Percentiles rank a stretch among this genome's conserved stretches.
phyloP scores from a whole-genome alignment of 2,113 vertebrate genomes.

The Prunella fulvescens region DNA sequence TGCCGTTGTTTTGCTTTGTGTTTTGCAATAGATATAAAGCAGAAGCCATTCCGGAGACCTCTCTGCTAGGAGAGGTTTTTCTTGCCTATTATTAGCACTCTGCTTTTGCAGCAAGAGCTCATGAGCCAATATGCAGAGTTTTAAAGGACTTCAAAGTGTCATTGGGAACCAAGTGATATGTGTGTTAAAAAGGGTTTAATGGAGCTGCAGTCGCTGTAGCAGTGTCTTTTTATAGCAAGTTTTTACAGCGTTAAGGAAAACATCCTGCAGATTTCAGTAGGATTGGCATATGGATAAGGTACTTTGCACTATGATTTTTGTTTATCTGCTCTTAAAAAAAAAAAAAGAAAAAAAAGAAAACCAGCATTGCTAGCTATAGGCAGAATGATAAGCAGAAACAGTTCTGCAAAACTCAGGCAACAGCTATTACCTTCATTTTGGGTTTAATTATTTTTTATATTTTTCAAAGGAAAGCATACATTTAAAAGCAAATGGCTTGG shows the following conservation, averaged over 20 bases:
- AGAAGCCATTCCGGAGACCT: not conserved
- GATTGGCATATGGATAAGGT: slow-evolving; percentile 41
- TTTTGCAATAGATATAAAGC: not conserved
- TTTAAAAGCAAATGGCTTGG: not conserved
- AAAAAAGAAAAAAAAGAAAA: not conserved
- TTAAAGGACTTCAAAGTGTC: slow-evolving; percentile 54
- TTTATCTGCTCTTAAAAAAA: slow-evolving; percentile 7
- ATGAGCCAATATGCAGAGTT: slow-evolving; percentile 6
- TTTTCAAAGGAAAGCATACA: not conserved
- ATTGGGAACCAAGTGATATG: slow-evolving; percentile 24
- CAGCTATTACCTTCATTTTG: not conserved
- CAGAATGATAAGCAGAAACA: not conserved
- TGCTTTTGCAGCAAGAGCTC: not conserved
- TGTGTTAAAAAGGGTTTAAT: slow-evolving; percentile 53
- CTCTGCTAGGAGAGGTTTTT: slow-evolving; percentile 3
- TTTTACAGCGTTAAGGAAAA: slow-evolving; percentile 34
- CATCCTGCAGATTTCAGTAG: slow-evolving; percentile 37
- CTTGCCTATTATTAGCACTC: slow-evolving; percentile 34
- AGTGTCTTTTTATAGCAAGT: slow-evolving; percentile 51
- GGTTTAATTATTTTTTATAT: not conserved
- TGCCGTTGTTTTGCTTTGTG: not conserved
- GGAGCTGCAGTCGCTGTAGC: slow-evolving; percentile 27
- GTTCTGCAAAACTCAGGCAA: not conserved
- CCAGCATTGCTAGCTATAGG: not conserved
- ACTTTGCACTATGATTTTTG: slow-evolving; percentile 34